phyloP scores from a whole-genome alignment of 2,888 invertebrate species.

The Tetramorium bicarinatum region DNA sequence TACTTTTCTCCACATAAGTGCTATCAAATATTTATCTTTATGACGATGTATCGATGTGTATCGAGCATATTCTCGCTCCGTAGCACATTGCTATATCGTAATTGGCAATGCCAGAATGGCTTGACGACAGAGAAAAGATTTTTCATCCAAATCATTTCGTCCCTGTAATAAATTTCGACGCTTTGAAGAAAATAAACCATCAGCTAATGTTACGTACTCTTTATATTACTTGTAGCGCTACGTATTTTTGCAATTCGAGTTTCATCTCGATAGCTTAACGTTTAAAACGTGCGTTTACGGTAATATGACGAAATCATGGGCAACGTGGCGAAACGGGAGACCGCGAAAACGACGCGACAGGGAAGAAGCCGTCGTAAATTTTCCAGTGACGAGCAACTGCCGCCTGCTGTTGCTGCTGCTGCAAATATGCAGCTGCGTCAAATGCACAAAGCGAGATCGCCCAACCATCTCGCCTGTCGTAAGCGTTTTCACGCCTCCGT shows the following conservation, averaged over 20 bases:
- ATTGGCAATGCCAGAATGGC: conserved; percentile 15
- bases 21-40: conserved; percentile 46
- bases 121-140: neutral
- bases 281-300: conserved; percentile 76
- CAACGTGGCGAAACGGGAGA: conserved; percentile 40
- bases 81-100: neutral
- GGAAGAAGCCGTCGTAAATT: conserved; percentile 76
- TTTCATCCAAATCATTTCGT: conserved; percentile 14
- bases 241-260: neutral
- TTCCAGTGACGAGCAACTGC: conserved; percentile 72
- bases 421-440: conserved; percentile 63
- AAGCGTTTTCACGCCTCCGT: conserved; percentile 80
- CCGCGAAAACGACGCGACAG: conserved; percentile 46
- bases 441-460: conserved; percentile 71
- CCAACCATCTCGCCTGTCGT: conserved; percentile 69
- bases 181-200: neutral
- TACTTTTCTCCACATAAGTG: conserved; percentile 30
- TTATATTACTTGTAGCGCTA: neutral
- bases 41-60: conserved; percentile 37
- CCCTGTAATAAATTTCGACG: neutral
- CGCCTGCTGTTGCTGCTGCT: conserved; percentile 39
- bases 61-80: conserved; percentile 1
- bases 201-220: neutral
- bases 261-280: neutral
- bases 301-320: conserved; percentile 75